These are phyloP conservation scores for Sinocyclocheilus grahami DNA, from an alignment of 2,113 vertebrate genomes.

Conservation along the genomic window DNA sequence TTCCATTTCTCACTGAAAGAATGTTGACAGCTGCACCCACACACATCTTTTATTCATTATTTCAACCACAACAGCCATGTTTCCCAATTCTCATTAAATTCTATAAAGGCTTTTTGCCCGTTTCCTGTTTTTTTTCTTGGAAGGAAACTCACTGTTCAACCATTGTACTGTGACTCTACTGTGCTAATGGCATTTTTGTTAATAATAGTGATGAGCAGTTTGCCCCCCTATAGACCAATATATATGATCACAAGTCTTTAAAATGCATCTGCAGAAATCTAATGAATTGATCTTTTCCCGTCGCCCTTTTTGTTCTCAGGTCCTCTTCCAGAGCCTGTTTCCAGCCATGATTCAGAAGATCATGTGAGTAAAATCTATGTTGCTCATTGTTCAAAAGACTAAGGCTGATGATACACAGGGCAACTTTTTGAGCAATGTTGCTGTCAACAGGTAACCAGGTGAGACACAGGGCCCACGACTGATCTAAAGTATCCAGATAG, in stretches of 20 bases:
- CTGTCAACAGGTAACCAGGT: too few relatives aligned
- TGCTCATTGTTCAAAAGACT: background rate
- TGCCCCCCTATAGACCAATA: background rate
- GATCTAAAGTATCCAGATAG: too few relatives aligned
- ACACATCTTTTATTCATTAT: constrained; percentile 27
- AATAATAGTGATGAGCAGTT: constrained; percentile 10
- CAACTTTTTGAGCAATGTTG: too few relatives aligned
- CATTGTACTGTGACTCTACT: background rate
- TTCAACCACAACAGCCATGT: background rate
- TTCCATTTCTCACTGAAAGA: background rate
- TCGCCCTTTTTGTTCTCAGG: constrained; percentile 13
- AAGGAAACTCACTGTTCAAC: background rate
- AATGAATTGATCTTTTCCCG: background rate
- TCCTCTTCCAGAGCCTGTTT: constrained; percentile 38
- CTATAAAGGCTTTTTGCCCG: background rate
- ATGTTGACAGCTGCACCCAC: constrained; percentile 11
- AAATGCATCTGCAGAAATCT: too few relatives aligned
- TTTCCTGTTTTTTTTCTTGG: background rate
- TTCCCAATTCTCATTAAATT: constrained; percentile 3
- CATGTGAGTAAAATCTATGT: constrained; percentile 14
- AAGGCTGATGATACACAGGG: too few relatives aligned
- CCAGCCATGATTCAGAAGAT: constrained; percentile 23
- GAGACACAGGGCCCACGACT: too few relatives aligned
- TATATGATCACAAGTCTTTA: background rate
- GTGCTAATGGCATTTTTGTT: background rate